Percentiles rank a stretch among this genome's conserved stretches.
Conservation (phyloP, 2,113 vertebrate genomes). For the Phylloscopus trochiloides region DNA sequence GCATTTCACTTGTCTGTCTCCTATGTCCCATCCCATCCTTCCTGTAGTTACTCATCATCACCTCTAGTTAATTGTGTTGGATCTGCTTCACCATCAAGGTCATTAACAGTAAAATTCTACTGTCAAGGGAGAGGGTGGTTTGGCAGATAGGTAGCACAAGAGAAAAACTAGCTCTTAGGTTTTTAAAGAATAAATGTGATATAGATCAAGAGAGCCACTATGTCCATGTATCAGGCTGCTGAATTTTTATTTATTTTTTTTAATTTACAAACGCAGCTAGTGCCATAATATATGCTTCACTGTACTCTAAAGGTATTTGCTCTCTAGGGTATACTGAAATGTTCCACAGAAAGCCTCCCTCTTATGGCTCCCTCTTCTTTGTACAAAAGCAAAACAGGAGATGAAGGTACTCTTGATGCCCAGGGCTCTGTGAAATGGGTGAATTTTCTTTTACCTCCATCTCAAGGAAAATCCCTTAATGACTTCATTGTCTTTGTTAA, state of each 20-base stretch:
- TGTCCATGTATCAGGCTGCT: background rate
- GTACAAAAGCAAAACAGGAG: background rate
- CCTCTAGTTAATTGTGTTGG: slow-evolving; percentile 10
- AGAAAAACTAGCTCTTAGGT: background rate
- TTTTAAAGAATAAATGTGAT: background rate
- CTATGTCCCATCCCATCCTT: slow-evolving; percentile 4
- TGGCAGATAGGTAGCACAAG: background rate
- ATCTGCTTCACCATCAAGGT: slow-evolving; percentile 36
- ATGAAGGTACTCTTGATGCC: background rate
- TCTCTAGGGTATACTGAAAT: background rate
- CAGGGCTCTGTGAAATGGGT: background rate
- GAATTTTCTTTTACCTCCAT: background rate
- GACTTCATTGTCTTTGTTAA: background rate
- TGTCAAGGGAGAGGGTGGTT: background rate
- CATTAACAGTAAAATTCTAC: background rate
- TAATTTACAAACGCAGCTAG: background rate
- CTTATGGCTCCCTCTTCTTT: too few relatives aligned
- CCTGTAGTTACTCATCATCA: slow-evolving; percentile 21
- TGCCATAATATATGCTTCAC: background rate
- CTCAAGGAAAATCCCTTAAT: background rate
- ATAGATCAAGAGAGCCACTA: background rate
- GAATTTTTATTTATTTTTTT: background rate
- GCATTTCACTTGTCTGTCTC: slow-evolving; percentile 17
- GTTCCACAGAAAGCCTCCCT: background rate
- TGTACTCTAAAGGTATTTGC: background rate